These are phyloP conservation scores for Choreutis nemorana DNA, from an alignment of 2,888 invertebrate species.

Conservation along the genomic window DNA sequence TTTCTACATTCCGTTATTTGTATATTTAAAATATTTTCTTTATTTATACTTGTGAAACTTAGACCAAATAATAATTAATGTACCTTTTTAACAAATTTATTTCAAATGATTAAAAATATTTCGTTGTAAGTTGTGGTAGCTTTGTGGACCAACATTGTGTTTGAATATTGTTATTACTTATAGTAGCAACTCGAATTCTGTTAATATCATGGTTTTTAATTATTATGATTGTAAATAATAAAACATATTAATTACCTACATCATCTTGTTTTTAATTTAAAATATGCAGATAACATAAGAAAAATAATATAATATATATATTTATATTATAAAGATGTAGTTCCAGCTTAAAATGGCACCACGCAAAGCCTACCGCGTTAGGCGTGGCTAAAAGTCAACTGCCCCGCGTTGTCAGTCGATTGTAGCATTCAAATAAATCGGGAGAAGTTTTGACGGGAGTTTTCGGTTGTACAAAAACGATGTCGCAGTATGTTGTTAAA, in stretches of 20 bases:
- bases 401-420: too few species aligned
- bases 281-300: too few species aligned
- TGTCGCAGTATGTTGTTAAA: too few species aligned
- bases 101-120: constrained; percentile 46
- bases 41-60: constrained; percentile 63
- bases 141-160: constrained; percentile 60
- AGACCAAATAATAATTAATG: constrained; percentile 68
- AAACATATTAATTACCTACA: constrained; percentile 50
- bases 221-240: constrained; percentile 61
- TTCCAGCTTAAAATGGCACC: too few species aligned
- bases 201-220: constrained; percentile 48
- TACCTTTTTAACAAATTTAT: constrained; percentile 60
- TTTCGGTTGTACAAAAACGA: too few species aligned
- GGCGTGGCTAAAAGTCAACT: too few species aligned
- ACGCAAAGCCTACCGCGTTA: too few species aligned
- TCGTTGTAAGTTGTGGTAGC: constrained; percentile 56
- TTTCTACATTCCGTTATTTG: constrained; percentile 64
- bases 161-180: constrained; percentile 47
- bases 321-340: too few species aligned
- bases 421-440: too few species aligned
- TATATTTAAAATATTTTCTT: constrained; percentile 47
- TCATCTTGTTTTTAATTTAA: constrained; percentile 28
- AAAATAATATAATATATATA: too few species aligned
- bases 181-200: constrained; percentile 52
- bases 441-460: too few species aligned